These are phyloP conservation scores for Sarcophaga bullata DNA, from an alignment of 1,140 invertebrate genomes.

Conservation along the genomic window DNA sequence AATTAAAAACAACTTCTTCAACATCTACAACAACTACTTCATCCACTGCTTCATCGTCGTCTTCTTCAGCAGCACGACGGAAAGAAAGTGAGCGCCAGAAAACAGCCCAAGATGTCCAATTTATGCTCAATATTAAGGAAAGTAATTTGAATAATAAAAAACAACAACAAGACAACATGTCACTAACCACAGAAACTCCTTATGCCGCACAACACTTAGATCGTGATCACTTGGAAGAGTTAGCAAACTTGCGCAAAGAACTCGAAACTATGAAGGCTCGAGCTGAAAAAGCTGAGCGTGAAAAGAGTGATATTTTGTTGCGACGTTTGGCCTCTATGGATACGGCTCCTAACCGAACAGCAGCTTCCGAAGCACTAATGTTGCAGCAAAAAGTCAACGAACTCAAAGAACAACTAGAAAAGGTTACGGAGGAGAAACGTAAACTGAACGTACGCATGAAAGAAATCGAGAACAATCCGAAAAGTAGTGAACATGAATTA, in stretches of 20 bases:
- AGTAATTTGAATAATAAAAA: conserved; percentile 49
- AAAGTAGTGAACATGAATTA: conserved; percentile 72
- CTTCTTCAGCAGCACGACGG: conserved; percentile 47
- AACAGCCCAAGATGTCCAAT: conserved; percentile 67
- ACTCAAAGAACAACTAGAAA: conserved; percentile 79
- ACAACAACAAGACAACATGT: conserved; percentile 66
- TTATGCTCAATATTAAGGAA: conserved; percentile 63
- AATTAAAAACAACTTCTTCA: conserved; percentile 43
- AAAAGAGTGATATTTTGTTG: conserved; percentile 86
- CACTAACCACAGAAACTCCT: conserved; percentile 65
- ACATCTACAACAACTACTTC: conserved; percentile 46
- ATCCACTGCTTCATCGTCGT: conserved; percentile 42
- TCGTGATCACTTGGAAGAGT: conserved; percentile 71
- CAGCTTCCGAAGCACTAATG: conserved; percentile 76
- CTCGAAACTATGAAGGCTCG: conserved; percentile 69
- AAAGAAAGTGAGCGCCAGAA: conserved; percentile 50
- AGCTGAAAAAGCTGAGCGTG: conserved; percentile 83
- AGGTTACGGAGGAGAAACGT: conserved; percentile 84
- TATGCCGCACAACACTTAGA: conserved; percentile 66
- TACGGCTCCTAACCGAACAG: conserved; percentile 76
- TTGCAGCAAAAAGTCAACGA: conserved; percentile 86
- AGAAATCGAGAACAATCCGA: conserved; percentile 72
- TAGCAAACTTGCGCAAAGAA: conserved; percentile 74
- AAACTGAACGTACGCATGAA: conserved; percentile 75
- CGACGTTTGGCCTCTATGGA: conserved; percentile 80